phyloP scores from a whole-genome alignment of 1,140 invertebrate genomes.

The Platorchestia sp. region DNA sequence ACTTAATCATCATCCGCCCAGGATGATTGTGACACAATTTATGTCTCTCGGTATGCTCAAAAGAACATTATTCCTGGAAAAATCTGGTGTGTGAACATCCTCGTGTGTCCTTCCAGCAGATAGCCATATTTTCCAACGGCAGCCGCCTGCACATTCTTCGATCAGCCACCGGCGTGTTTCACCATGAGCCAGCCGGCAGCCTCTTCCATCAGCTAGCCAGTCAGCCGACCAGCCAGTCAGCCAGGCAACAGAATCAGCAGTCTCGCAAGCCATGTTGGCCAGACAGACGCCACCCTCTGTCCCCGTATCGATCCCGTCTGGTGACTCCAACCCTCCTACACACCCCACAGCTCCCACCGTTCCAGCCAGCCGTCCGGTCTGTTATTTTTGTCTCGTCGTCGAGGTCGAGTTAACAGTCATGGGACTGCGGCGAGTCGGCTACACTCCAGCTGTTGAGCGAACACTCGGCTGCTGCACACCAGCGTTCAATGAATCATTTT shows the following conservation, averaged over 20 bases:
- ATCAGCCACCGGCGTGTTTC: constrained; percentile 21
- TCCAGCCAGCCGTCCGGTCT: constrained; percentile 27
- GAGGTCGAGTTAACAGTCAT: constrained; percentile 27
- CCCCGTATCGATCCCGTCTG: constrained; percentile 31
- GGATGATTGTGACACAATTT: not conserved
- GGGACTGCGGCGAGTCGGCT: not conserved
- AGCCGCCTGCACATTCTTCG: not conserved
- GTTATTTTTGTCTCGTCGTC: constrained; percentile 34
- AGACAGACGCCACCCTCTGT: constrained; percentile 44
- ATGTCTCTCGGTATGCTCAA: not conserved
- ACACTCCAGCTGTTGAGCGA: not conserved
- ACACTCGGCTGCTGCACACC: not conserved
- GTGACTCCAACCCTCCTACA: not conserved
- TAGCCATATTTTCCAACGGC: not conserved
- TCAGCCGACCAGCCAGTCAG: constrained; percentile 34
- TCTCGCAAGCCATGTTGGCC: not conserved
- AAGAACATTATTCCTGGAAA: not conserved
- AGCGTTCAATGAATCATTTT: not conserved
- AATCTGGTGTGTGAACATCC: not conserved
- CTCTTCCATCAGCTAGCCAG: constrained; percentile 3
- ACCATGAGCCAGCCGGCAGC: constrained; percentile 6
- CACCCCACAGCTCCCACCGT: not conserved
- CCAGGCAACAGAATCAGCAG: not conserved
- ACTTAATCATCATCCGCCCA: not conserved
- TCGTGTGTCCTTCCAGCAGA: not conserved